phyloP scores from a whole-genome alignment of 2,888 invertebrate genomes.

The Nezara viridula region DNA sequence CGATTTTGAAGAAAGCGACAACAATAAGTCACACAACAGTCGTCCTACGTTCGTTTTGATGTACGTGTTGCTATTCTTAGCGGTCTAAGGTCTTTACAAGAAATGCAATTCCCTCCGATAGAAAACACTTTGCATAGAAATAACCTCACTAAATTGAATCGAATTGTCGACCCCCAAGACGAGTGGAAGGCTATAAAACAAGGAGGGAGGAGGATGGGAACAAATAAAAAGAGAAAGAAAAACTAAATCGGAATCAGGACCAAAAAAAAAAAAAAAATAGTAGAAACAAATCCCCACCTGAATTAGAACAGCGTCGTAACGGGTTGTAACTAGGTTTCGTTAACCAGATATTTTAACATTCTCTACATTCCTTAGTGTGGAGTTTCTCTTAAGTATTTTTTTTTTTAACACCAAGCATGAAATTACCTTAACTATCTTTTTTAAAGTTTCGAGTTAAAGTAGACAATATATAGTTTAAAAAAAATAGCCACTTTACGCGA shows the following conservation, averaged over 20 bases:
- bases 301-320: not conserved
- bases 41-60: not conserved
- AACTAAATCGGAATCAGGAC: not conserved
- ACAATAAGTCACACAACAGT: not conserved
- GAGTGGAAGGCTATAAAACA: not conserved
- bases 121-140: slow-evolving; percentile 35
- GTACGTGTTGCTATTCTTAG: not conserved
- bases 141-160: slow-evolving; percentile 24
- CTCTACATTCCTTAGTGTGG: not conserved
- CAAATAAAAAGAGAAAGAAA: not conserved
- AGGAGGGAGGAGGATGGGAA: not conserved
- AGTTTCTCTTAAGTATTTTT: too few relatives aligned
- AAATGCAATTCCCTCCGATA: slow-evolving; percentile 32
- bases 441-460: too few relatives aligned
- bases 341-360: not conserved
- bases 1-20: not conserved
- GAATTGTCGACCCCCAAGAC: not conserved
- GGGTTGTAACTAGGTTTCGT: not conserved
- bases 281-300: not conserved
- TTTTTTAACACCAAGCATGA: too few relatives aligned
- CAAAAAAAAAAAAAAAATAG: not conserved
- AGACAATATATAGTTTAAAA: too few relatives aligned
- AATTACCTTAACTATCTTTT: too few relatives aligned
- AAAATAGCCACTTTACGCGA: too few relatives aligned
- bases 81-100: slow-evolving; percentile 4